Base-by-base conservation (phyloP, 2,888 invertebrate species). In the Brachylomia viminalis region DNA sequence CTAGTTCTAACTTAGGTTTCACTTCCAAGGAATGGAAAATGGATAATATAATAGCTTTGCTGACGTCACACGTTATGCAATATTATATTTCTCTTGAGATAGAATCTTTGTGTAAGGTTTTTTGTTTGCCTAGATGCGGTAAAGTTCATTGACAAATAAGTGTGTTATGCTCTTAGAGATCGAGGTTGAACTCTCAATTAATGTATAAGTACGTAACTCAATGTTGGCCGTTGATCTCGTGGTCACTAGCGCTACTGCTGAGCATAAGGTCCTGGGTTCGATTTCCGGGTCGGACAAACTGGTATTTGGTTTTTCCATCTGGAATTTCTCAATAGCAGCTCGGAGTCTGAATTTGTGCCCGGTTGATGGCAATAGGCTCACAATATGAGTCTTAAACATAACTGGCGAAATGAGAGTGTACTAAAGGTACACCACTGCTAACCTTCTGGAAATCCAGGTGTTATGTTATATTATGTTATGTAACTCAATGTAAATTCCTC, bases 1-100 rank as follows among this genome's bases (percentile, higher is more conserved):
- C 49, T 17, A 68, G 27, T 79, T 78, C 77, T 42, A 56, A 75
- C 67, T 83, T 79, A 72, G 49, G 13, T 66, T 86, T 66, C 56
- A 52, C 64, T 80, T 78, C 42, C 54, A 66, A 38, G 38, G 65
- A 65, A 77, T 66, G 72, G 72, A 66, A 77, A 67, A 75, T 45
- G 38, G 30, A 77, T 33, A 27, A 6, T n/a, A 7, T 70, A 72
- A 68, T 62, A 66, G 59, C 30, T 66, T 54, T 64, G 27, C 54
- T 62, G 33, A 33, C 52, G n/a, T 45, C 38, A 1, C 15, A 27
- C 4, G 58, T 54, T 70, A 62, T 62, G 27, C 30, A 67, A 79
- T 72, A 59, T 68, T 30, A 64, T 52, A 67, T 64, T 52, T 75
- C 15, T 42, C 17, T 17, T 61, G 6, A n/a, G n/a, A 75, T 49